Evolutionary conservation across 2,113 vertebrate genomes (phyloP).

Genomic region (Myotis lucifugus): DNA sequence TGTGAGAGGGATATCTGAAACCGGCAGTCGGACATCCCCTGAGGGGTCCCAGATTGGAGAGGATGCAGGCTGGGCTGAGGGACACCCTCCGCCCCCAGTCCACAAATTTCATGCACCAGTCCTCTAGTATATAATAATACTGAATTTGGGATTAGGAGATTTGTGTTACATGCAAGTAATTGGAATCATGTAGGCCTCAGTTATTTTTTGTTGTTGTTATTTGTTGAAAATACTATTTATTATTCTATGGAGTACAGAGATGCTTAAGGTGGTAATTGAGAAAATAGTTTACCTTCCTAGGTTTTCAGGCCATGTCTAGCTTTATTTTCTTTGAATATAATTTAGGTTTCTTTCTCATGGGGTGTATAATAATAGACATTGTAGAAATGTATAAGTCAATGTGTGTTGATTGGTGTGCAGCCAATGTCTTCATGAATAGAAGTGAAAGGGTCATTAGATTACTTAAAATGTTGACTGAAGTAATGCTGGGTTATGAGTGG

Average conservation of each 20-base stretch:
- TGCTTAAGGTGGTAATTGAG: background rate
- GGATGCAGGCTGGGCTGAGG: too few species aligned
- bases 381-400: background rate
- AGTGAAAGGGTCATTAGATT: background rate
- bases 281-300: background rate
- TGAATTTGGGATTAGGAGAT: background rate
- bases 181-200: background rate
- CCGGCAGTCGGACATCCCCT: too few species aligned
- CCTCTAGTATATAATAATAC: too few species aligned
- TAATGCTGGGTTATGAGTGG: conserved; percentile 36
- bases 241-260: background rate
- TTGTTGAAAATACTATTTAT: background rate
- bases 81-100: too few species aligned
- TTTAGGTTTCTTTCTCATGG: background rate
- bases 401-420: background rate
- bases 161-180: background rate
- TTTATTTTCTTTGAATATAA: conserved; percentile 6
- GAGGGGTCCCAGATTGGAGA: too few species aligned
- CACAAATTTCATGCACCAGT: too few species aligned
- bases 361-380: conserved; percentile 10
- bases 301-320: background rate
- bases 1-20: too few species aligned
- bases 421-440: conserved; percentile 1
- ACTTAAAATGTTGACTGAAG: background rate
- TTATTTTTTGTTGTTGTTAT: conserved; percentile 14